Evolutionary conservation across 2,888 invertebrate genomes (phyloP).

Genomic region (Aphidoletes aphidimyza): DNA sequence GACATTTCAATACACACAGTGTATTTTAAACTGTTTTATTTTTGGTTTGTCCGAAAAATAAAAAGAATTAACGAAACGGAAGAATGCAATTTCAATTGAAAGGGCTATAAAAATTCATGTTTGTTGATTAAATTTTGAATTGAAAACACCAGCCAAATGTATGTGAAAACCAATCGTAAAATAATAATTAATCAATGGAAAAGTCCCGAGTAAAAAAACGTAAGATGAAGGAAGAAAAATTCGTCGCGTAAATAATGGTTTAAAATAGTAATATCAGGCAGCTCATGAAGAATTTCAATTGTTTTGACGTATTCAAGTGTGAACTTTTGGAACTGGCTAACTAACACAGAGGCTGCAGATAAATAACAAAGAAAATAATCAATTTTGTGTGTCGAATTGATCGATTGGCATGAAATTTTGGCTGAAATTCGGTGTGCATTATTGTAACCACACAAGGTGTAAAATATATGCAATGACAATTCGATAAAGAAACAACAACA

Average conservation of each 20-base stretch:
- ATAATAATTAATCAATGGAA: no score
- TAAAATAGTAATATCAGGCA: no score
- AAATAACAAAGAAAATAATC: background rate
- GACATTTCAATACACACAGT: conserved; percentile 41
- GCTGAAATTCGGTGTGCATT: no score
- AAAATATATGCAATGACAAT: no score
- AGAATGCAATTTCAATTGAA: conserved; percentile 38
- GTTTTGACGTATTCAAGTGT: no score
- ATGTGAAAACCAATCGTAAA: no score
- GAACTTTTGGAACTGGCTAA: background rate
- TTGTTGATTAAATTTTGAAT: background rate
- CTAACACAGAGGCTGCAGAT: background rate
- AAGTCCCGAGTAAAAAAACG: no score
- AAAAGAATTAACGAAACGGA: background rate
- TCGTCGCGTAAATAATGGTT: no score
- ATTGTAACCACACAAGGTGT: background rate
- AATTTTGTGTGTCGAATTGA: background rate
- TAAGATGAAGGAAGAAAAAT: no score
- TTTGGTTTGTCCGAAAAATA: background rate
- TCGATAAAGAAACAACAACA: no score
- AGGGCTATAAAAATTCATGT: background rate
- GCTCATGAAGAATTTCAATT: no score
- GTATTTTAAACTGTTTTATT: conserved; percentile 40
- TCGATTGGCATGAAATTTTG: no score
- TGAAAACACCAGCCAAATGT: background rate